phyloP scores from a whole-genome alignment of 2,888 invertebrate genomes.

The Mylabris sibirica region DNA sequence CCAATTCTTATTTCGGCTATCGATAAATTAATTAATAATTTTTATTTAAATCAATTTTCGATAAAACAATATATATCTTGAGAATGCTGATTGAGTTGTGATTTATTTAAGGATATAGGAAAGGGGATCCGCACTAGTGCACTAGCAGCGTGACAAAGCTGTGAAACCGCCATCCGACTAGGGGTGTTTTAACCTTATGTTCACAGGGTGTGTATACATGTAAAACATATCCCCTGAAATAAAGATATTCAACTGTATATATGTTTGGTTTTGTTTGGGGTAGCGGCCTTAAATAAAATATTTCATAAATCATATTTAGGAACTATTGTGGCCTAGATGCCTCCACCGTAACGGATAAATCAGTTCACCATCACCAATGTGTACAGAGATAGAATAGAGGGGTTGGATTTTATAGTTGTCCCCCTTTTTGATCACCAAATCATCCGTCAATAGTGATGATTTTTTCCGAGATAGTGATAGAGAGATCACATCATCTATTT shows the following conservation, averaged over 20 bases:
- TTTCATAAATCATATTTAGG: slow-evolving; percentile 62
- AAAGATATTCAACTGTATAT: slow-evolving; percentile 38
- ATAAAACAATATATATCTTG: too few species aligned
- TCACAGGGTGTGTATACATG: slow-evolving; percentile 44
- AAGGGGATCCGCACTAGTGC: slow-evolving; percentile 38
- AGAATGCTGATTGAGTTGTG: slow-evolving; percentile 5
- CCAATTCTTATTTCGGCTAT: neutral
- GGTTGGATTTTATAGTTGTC: slow-evolving; percentile 35
- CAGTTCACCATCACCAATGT: slow-evolving; percentile 46
- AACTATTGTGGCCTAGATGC: slow-evolving; percentile 54
- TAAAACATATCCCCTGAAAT: slow-evolving; percentile 41
- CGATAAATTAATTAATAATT: too few species aligned
- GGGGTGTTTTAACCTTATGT: slow-evolving; percentile 42
- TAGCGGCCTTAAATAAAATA: slow-evolving; percentile 59
- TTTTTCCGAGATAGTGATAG: neutral
- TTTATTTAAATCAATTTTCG: too few species aligned
- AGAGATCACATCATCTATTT: slow-evolving; percentile 17
- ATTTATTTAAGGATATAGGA: neutral
- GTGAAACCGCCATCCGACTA: slow-evolving; percentile 28
- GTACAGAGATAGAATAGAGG: neutral
- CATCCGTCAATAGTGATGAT: neutral
- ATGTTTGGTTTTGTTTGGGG: slow-evolving; percentile 57
- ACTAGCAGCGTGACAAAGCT: slow-evolving; percentile 43
- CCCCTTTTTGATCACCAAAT: slow-evolving; percentile 22
- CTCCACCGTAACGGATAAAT: slow-evolving; percentile 56